Conservation (phyloP, 1,140 invertebrate species). For the Micrasema minimum region DNA sequence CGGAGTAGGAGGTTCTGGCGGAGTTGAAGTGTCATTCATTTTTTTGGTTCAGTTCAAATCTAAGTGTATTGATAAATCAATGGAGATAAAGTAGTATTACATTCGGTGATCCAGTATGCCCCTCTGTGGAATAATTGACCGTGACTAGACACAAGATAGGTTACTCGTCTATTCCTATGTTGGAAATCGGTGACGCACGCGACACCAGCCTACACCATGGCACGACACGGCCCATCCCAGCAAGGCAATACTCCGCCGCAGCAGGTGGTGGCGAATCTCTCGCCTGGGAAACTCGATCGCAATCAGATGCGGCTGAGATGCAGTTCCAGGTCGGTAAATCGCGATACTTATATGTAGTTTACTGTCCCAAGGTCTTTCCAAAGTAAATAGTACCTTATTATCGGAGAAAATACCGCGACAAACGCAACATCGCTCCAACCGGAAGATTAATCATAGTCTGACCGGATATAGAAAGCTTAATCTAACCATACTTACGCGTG, state of each 20-base stretch:
- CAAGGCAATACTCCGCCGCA: conserved; percentile 3
- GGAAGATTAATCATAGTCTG: conserved; percentile 22
- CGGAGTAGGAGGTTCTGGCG: too few species aligned
- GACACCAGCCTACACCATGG: conserved; percentile 1
- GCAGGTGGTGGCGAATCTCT: conserved; percentile 4
- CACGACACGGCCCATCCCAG: conserved; percentile 4
- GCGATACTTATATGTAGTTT: too few species aligned
- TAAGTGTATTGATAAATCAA: too few species aligned
- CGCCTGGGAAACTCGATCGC: not conserved
- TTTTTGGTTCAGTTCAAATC: too few species aligned
- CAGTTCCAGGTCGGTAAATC: not conserved
- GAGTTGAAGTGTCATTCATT: too few species aligned
- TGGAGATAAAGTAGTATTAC: too few species aligned
- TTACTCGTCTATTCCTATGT: not conserved
- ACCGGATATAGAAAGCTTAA: conserved; percentile 17
- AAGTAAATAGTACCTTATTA: not conserved
- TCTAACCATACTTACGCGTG: conserved; percentile 13
- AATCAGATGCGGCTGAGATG: conserved; percentile 15
- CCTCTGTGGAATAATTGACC: not conserved
- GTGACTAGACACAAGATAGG: not conserved
- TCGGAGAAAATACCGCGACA: conserved; percentile 9
- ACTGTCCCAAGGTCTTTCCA: too few species aligned
- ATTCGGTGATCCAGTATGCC: conserved; percentile 5
- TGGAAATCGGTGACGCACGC: conserved; percentile 14
- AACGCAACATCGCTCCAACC: conserved; percentile 5